phyloP scores from a whole-genome alignment of 2,888 invertebrate species.

The Antitype chi region DNA sequence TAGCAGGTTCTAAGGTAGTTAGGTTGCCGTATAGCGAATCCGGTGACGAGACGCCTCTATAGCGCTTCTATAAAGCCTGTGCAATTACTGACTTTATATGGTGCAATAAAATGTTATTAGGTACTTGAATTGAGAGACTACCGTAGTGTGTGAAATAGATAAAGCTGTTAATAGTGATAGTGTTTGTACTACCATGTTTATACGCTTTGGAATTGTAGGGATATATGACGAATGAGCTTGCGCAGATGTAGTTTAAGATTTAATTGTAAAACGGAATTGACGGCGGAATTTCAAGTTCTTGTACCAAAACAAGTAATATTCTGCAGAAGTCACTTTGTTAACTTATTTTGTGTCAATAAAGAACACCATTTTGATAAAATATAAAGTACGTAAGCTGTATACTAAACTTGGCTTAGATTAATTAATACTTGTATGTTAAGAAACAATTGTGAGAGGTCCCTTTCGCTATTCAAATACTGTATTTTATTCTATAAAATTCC shows the following conservation, averaged over 20 bases:
- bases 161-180: constrained; percentile 68
- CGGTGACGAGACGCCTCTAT: constrained; percentile 87
- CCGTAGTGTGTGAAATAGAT: constrained; percentile 60
- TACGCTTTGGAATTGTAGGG: constrained; percentile 78
- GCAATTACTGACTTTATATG: constrained; percentile 80
- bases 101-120: constrained; percentile 82
- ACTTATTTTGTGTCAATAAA: constrained; percentile 15
- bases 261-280: constrained; percentile 66
- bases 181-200: constrained; percentile 70
- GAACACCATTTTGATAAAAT: constrained; percentile 28
- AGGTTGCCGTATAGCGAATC: constrained; percentile 83
- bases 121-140: constrained; percentile 56
- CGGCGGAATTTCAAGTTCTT: constrained; percentile 18
- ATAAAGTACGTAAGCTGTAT: constrained; percentile 40
- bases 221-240: constrained; percentile 75
- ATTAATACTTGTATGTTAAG: constrained; percentile 13
- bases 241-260: constrained; percentile 68
- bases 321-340: neutral
- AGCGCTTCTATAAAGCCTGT: constrained; percentile 76
- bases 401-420: constrained; percentile 38
- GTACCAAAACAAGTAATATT: constrained; percentile 14
- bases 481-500: constrained; percentile 14
- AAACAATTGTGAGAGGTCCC: constrained; percentile 25
- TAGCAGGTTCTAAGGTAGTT: constrained; percentile 85
- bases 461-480: constrained; percentile 12